Percentiles rank a stretch among this genome's conserved stretches.
These are phyloP conservation scores for Noctua comes DNA, from an alignment of 2,888 invertebrate genomes.

Conservation along the genomic window DNA sequence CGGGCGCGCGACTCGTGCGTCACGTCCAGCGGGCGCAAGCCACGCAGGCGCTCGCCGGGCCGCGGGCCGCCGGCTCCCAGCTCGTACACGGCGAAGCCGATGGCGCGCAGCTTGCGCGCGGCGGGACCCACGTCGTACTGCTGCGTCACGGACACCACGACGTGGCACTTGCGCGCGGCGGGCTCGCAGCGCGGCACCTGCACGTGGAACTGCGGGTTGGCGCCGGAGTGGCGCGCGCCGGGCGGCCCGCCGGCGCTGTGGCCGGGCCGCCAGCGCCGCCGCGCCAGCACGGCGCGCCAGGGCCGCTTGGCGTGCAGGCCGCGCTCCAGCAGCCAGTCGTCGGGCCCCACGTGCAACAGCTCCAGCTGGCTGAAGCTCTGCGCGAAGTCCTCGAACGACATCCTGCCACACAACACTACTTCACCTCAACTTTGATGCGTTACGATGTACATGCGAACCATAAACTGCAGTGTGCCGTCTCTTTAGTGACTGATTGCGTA, in stretches of 20 bases:
- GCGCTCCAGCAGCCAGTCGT: conserved; percentile 93
- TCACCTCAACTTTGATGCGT: neutral
- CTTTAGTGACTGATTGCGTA: neutral
- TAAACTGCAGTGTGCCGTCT: neutral
- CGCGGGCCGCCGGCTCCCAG: conserved; percentile 81
- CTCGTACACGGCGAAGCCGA: conserved; percentile 94
- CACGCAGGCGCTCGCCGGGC: conserved; percentile 60
- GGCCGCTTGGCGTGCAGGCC: conserved; percentile 92
- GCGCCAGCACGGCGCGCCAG: conserved; percentile 93
- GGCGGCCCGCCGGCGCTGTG: conserved; percentile 94
- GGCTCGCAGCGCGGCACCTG: conserved; percentile 90
- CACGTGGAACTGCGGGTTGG: conserved; percentile 93
- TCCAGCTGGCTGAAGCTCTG: conserved; percentile 92
- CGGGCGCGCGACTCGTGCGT: conserved; percentile 90
- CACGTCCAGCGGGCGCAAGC: conserved; percentile 91
- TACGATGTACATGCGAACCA: neutral
- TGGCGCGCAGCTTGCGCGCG: conserved; percentile 87
- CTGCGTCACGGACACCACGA: conserved; percentile 93
- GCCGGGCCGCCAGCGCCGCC: conserved; percentile 92
- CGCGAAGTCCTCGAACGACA: conserved; percentile 93
- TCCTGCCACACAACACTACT: conserved; percentile 84
- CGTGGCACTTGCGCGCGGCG: conserved; percentile 92
- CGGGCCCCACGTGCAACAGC: conserved; percentile 94
- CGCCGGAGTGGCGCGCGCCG: conserved; percentile 92
- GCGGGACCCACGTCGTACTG: conserved; percentile 89